Percentiles rank a stretch among this genome's conserved stretches.
These are phyloP conservation scores for Pleuronectes platessa DNA, from an alignment of 2,113 vertebrate genomes.

Conservation along the genomic window DNA sequence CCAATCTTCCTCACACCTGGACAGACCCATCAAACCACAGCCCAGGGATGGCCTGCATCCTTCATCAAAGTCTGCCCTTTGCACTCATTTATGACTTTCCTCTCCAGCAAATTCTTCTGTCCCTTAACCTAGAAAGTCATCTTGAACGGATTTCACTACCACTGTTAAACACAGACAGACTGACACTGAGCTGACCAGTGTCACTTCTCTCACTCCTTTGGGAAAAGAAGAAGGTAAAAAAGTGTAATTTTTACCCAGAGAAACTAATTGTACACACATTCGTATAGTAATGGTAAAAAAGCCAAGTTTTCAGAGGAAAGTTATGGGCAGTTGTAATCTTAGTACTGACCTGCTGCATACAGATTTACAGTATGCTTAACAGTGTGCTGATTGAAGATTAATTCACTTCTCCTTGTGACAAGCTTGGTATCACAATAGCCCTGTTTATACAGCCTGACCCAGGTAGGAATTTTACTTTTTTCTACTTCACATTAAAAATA, in stretches of 20 bases:
- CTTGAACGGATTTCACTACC: constrained; percentile 42
- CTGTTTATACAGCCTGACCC: no score
- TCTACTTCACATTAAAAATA: no score
- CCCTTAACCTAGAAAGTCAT: neutral
- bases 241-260: neutral
- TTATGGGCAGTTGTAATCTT: no score
- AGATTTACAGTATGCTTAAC: neutral
- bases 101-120: constrained; percentile 1
- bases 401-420: no score
- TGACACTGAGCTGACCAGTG: constrained; percentile 1
- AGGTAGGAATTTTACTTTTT: neutral
- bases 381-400: neutral
- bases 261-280: no score
- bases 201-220: constrained; percentile 2
- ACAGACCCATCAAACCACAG: constrained; percentile 39
- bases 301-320: no score
- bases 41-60: constrained; percentile 19
- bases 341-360: neutral
- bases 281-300: no score
- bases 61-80: constrained; percentile 62
- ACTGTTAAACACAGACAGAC: constrained; percentile 33
- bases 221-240: neutral
- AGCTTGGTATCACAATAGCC: no score
- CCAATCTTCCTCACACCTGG: constrained; percentile 17
- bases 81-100: constrained; percentile 23